Conservation (phyloP, 2,888 invertebrate species). For the Nezara viridula region DNA sequence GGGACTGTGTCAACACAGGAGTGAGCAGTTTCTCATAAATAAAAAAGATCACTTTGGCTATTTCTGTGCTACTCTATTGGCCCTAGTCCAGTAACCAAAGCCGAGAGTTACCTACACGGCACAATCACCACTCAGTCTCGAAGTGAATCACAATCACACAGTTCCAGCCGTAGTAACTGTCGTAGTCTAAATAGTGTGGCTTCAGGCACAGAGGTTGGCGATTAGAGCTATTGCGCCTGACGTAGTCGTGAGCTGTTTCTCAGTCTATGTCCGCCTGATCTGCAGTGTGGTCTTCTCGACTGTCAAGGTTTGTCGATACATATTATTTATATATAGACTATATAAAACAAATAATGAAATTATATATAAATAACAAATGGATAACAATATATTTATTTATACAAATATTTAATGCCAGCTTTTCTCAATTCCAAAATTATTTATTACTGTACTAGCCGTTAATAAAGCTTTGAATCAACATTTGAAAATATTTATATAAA, state of each 20-base stretch:
- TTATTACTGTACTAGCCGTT: neutral
- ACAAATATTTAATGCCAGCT: neutral
- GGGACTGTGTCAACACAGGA: conserved; percentile 30
- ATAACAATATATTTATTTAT: neutral
- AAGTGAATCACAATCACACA: conserved; percentile 16
- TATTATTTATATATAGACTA: neutral
- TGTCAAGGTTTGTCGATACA: neutral
- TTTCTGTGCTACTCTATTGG: conserved; percentile 1
- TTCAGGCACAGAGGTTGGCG: neutral
- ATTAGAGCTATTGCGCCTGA: neutral
- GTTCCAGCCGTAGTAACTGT: conserved; percentile 10
- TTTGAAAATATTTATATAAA: neutral
- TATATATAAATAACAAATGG: too few relatives aligned
- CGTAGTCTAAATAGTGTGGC: neutral
- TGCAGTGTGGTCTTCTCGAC: neutral
- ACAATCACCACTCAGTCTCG: neutral
- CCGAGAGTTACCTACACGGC: neutral
- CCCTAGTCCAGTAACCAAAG: neutral
- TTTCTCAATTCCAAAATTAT: neutral
- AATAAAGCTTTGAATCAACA: neutral
- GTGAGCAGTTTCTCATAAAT: conserved; percentile 2
- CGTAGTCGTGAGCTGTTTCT: neutral
- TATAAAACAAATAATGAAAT: too few relatives aligned
- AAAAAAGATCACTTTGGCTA: conserved; percentile 1
- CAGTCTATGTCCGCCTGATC: conserved; percentile 6